Conservation (phyloP, 2,113 vertebrate genomes). For the Nerophis ophidion region DNA sequence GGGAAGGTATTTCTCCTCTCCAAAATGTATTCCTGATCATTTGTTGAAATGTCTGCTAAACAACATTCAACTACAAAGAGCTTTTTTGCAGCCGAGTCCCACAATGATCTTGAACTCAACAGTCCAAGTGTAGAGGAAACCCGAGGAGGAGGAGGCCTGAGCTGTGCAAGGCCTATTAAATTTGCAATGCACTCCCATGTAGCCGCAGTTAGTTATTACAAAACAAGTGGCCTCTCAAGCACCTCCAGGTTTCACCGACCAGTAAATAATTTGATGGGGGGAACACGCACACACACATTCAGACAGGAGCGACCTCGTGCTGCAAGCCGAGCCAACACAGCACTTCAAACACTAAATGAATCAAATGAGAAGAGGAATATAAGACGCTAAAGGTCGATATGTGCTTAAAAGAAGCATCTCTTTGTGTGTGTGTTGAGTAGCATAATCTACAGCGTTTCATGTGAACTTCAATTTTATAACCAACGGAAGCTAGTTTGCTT, state of each 20-base stretch:
- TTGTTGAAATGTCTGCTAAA: no score
- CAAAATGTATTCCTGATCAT: no score
- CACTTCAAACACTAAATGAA: conserved; percentile 1
- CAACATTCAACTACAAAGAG: no score
- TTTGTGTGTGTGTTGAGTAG: background rate
- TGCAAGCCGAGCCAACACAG: background rate
- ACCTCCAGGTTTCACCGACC: background rate
- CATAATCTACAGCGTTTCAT: background rate
- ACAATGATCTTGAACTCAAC: conserved; percentile 19
- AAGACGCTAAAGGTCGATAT: background rate
- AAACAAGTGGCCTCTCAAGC: background rate
- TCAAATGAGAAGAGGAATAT: background rate
- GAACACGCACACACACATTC: background rate
- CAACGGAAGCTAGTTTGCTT: no score
- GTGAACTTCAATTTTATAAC: background rate
- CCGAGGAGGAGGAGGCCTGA: conserved; percentile 3
- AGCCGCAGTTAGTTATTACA: conserved; percentile 9
- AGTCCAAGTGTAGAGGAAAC: conserved; percentile 11
- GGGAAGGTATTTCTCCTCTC: background rate
- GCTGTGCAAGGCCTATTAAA: conserved; percentile 12
- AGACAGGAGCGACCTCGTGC: no score
- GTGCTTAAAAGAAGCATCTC: background rate
- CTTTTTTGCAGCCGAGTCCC: conserved; percentile 30
- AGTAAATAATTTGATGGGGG: background rate
- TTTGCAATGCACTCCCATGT: conserved; percentile 1